Conservation (phyloP, 1,140 invertebrate genomes). For the Pogonomyrmex californicus region DNA sequence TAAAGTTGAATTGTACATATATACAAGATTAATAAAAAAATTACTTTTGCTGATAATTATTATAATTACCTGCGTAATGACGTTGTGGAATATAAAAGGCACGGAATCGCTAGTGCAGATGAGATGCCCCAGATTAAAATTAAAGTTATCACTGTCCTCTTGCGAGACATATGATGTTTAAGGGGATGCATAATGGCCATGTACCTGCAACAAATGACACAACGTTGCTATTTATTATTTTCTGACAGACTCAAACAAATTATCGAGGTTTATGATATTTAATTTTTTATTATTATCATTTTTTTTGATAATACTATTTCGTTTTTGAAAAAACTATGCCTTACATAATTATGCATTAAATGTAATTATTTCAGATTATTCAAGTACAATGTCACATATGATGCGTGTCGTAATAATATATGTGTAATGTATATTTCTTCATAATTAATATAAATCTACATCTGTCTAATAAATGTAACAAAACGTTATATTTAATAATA, state of each 20-base stretch:
- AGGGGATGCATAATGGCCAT: conserved; percentile 97
- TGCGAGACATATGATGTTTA: conserved; percentile 93
- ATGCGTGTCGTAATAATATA: neutral
- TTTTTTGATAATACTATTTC: neutral
- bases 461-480: neutral
- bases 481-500: neutral
- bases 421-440: neutral
- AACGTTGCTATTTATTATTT: conserved; percentile 25
- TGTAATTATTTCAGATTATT: neutral
- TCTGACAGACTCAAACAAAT: neutral
- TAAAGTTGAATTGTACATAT: neutral
- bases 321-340: neutral
- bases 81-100: conserved; percentile 93
- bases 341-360: neutral
- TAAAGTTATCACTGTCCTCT: conserved; percentile 92
- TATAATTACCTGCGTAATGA: conserved; percentile 90
- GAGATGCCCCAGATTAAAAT: conserved; percentile 94
- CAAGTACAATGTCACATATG: neutral
- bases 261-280: neutral
- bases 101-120: conserved; percentile 92
- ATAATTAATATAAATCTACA: neutral
- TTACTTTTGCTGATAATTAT: neutral
- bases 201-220: conserved; percentile 89
- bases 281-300: neutral
- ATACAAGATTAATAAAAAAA: neutral